Conservation (phyloP, 2,888 invertebrate species). For the Ischnura elegans region DNA sequence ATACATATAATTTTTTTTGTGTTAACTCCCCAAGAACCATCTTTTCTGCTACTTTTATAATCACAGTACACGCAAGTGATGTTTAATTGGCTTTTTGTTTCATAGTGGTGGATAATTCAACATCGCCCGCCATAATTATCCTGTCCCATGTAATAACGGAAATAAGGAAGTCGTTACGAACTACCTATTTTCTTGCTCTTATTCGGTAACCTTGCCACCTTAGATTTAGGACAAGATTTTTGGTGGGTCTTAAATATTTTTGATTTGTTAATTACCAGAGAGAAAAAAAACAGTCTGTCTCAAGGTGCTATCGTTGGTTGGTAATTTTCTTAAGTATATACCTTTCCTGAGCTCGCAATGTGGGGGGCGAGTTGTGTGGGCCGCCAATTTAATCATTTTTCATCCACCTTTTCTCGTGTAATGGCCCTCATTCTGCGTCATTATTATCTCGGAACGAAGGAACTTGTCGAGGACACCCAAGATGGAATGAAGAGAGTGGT, state of each 20-base stretch:
- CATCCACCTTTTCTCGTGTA: background rate
- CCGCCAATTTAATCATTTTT: background rate
- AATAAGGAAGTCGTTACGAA: no score
- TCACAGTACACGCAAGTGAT: background rate
- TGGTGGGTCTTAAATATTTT: no score
- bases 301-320: background rate
- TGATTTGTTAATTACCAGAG: background rate
- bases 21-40: no score
- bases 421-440: background rate
- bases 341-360: background rate
- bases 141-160: background rate
- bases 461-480: constrained; percentile 44
- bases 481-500: background rate
- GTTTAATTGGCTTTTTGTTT: background rate
- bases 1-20: no score
- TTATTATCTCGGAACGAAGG: background rate
- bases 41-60: no score
- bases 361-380: background rate
- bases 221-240: no score
- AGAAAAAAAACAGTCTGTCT: background rate
- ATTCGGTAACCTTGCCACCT: no score
- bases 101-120: background rate
- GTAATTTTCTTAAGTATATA: constrained; percentile 17
- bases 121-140: background rate
- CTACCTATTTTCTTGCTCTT: no score